Conservation (phyloP, 2,113 vertebrate genomes). For the Ciconia boyciana region DNA sequence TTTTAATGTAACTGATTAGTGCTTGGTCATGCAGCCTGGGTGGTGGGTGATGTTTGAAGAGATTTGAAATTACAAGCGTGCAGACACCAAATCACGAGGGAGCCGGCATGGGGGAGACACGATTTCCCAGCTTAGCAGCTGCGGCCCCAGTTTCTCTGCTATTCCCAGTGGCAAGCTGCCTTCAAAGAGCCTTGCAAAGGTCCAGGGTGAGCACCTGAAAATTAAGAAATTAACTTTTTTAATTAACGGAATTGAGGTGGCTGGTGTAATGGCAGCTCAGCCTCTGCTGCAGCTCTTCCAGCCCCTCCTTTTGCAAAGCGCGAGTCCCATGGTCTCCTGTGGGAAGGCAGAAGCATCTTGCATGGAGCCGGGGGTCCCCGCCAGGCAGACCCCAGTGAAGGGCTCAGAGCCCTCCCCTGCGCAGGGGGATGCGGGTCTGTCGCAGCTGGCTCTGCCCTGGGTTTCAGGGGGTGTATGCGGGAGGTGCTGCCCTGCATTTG, state of each 20-base stretch:
- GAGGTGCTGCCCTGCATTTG: background rate
- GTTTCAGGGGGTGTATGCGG: background rate
- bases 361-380: fast-evolving
- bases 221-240: conserved; percentile 51
- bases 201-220: background rate
- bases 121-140: background rate
- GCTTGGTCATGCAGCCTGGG: background rate
- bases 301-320: background rate
- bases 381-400: background rate
- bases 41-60: background rate
- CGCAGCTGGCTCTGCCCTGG: fast-evolving
- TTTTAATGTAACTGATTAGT: conserved; percentile 28
- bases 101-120: background rate
- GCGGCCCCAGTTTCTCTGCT: background rate
- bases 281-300: background rate
- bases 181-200: background rate
- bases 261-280: background rate
- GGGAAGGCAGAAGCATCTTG: background rate
- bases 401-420: background rate
- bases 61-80: conserved; percentile 27
- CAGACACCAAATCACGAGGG: background rate
- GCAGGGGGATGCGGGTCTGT: background rate
- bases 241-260: background rate
- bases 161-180: background rate
- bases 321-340: background rate